Evolutionary conservation across 92 coral and sea anemone species (phyloP).

Genomic region (Parazoanthus swiftii): DNA sequence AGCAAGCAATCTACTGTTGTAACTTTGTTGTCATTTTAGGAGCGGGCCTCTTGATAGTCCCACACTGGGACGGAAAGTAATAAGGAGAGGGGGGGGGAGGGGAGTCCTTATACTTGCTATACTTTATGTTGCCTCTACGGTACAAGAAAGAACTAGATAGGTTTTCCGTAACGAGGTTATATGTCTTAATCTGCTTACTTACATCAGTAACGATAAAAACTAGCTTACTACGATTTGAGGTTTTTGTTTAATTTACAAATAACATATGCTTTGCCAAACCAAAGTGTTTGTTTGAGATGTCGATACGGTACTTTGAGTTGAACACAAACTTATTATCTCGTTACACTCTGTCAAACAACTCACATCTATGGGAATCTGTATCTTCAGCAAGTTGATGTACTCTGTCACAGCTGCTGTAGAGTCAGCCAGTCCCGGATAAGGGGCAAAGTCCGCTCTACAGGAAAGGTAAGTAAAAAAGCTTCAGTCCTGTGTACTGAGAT

Average conservation of each 20-base stretch:
- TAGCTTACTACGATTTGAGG: too few relatives aligned
- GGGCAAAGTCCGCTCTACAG: conserved; percentile 61
- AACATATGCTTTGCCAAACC: not conserved
- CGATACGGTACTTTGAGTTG: not conserved
- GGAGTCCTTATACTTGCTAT: too few relatives aligned
- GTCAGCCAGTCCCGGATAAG: conserved; percentile 64
- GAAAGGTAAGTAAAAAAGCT: not conserved
- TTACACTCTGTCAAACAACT: not conserved
- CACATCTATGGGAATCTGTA: conserved; percentile 88
- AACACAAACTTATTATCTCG: not conserved
- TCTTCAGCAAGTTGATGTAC: conserved; percentile 71
- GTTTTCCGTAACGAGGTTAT: too few relatives aligned
- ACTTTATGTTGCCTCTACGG: too few relatives aligned
- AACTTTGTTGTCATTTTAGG: too few relatives aligned
- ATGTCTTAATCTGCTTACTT: too few relatives aligned
- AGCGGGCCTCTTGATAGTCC: too few relatives aligned
- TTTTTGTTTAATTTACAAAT: not conserved
- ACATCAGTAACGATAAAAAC: too few relatives aligned
- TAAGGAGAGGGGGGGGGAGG: too few relatives aligned
- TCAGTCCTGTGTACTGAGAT: not conserved
- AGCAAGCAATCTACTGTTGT: too few relatives aligned
- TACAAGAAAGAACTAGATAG: too few relatives aligned
- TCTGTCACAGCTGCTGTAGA: conserved; percentile 63
- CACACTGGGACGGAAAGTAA: too few relatives aligned
- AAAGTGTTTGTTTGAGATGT: not conserved